Evolutionary conservation across 2,888 invertebrate genomes (phyloP), one percentile per base, ranked within the genome.

Genomic region (Synanthedon vespiformis): DNA sequence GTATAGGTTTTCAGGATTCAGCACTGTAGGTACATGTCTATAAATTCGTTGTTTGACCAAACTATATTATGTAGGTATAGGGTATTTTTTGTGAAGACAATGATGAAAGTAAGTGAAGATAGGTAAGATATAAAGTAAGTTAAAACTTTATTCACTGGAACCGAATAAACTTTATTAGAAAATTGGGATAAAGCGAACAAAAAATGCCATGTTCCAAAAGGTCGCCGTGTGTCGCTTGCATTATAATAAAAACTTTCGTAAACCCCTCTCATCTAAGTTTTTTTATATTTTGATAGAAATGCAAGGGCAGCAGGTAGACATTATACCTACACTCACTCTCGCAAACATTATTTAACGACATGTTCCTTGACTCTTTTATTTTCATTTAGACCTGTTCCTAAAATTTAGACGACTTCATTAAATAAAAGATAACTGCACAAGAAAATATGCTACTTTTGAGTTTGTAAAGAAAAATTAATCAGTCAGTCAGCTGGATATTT

Each of bases 131-230:
- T 10, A 34, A 34, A 34, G 34, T 34, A 34, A 65, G 64, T 59
- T 63, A 56, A 58, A 64, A 64, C 61, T 54, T 57, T 73, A 66
- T 72, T 72, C 69, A 62, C 60, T 60, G 60, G 58, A 68, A 62
- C 74, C 80, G 77, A 85, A 87, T 86, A 84, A 86, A 86, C 70
- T 86, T 86, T 85, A 86, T 86, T 75, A 72, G 67, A 73, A 81
- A 80, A 83, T 74, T 77, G 68, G 80, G 70, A 80, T 80, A 79
- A 81, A 77, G 77, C 74, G 63, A 70, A 66, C 76, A 72, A 84
- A 85, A 83, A 82, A 81, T 63, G 60, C 56, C 60, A 67, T 69
- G 77, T 74, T 79, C 73, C 77, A 72, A 80, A 79, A 84, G 79
- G 82, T 82, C 81, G 79, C 74, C 70, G 57, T 74, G 72, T 76